Base-by-base conservation (phyloP, 2,888 invertebrate genomes). In the Macropis europaea region DNA sequence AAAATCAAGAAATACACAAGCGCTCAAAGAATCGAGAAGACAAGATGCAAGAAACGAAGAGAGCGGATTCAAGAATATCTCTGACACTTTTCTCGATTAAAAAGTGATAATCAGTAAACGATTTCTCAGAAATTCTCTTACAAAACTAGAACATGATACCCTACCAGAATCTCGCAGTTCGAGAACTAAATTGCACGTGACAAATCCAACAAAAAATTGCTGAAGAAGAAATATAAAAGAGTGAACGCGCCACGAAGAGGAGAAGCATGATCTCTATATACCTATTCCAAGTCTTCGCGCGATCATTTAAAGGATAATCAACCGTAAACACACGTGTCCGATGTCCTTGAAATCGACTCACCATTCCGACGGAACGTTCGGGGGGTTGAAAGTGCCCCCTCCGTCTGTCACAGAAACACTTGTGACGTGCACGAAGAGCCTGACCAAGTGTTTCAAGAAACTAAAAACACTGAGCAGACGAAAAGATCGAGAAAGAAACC, bases 341-440 rank as follows among this genome's bases (percentile, higher is more conserved):
- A 59, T 45, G 72, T 75, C 76, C 79, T 79, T 79, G 76, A 62
- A 26, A 26, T 61, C 45, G 66, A 66, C 66, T 79, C 59, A 28
- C 48, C 30, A 17, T 38, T 24, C 17, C 59, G 54, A 48, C 50
- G 54, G 42, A 34, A 48, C 48, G 30, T 36, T 28, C 60, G 62
- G 54, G 75, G 77, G 79, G 71, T 56, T 74, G 64, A 80, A 79
- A 73, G 62, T 69, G 28, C 57, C 80, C 71, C 78, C 66, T 79
- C 73, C 64, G 76, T 61, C 34, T n/a, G 36, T 54, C 57, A 26
- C 28, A 26, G 43, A 38, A 68, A 66, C 53, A 59, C 52, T 53
- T 45, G 50, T 59, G 70, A 22, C 53, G 43, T 17, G 26, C 17
- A 19, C 9, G 17, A 5, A 5, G 7, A 19, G 24, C n/a, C n/a